Base-by-base conservation (phyloP, 2,113 vertebrate species). In the Camelus dromedarius region DNA sequence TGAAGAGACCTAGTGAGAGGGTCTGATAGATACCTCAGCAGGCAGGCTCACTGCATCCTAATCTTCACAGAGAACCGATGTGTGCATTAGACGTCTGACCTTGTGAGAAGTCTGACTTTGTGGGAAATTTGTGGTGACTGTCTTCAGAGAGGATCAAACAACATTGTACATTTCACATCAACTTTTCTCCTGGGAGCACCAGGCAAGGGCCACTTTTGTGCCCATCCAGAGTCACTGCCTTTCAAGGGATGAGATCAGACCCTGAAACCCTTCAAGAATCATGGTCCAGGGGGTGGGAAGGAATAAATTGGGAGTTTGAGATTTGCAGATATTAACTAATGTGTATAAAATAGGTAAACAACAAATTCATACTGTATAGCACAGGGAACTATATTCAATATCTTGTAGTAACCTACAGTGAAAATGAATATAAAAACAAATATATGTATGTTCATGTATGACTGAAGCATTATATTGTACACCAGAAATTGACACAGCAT, bases 71-170 rank as follows among this genome's bases (percentile, higher is more conserved):
- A 88, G 86, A 93, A 67, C 83, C 56, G 80, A 11, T 70, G 11
- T 42, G 82, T 56, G 22, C 13, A 0, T 54, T 16, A 50, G 60
- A 38, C 30, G 9, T 54, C 56, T 67, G 86, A 97, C 79, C 80
- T 95, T 81, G 72, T 50, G 54, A 83, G 79, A 87, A 46, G 26
- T 19, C 38, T 60, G 83, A 24, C 38, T 42, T 42, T 42, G 52
- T 81, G 52, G 80, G 88, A 84, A 58, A 24, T 80, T 84, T 87
- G 28, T 52, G 28, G 26, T 50, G 66, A 79, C 54, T 88, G 50
- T 96, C 66, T 82, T 95, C 48, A 87, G 38, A 93, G 96, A 91
- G 58, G 38, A 67, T 76, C 72, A 32, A 66, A 79, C 38, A 81
- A 50, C n/a, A 69, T 1, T 75, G 28, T 62, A 10, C 35, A 60